These are phyloP conservation scores for Rhynchophorus ferrugineus DNA, from an alignment of 1,140 invertebrate genomes.

Conservation along the genomic window DNA sequence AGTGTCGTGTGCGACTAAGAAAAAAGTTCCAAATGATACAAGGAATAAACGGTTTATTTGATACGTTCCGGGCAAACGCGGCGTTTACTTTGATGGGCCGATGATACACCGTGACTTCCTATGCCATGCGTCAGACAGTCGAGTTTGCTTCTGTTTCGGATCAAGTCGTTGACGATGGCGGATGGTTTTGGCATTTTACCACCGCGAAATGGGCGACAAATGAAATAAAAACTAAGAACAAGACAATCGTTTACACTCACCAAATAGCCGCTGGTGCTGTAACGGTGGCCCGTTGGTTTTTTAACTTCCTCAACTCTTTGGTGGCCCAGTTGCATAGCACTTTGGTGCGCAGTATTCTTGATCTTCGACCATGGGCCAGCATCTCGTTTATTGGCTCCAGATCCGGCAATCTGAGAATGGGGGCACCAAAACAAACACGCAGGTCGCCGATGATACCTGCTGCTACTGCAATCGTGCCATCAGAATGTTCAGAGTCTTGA, in stretches of 20 bases:
- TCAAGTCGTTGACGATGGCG: slow-evolving; percentile 4
- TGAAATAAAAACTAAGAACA: no score
- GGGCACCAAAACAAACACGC: slow-evolving; percentile 78
- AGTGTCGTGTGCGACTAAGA: neutral
- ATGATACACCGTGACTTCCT: slow-evolving; percentile 9
- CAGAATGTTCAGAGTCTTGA: slow-evolving; percentile 75
- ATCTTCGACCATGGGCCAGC: slow-evolving; percentile 75
- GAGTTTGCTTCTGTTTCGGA: neutral
- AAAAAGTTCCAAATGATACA: neutral
- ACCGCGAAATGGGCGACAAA: slow-evolving; percentile 6
- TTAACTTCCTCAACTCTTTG: slow-evolving; percentile 89
- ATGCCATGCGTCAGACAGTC: slow-evolving; percentile 8
- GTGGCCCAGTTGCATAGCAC: slow-evolving; percentile 82
- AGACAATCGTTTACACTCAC: slow-evolving; percentile 48
- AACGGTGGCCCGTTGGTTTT: slow-evolving; percentile 40
- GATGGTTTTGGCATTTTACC: neutral
- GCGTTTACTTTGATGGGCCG: slow-evolving; percentile 3
- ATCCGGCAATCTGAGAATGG: slow-evolving; percentile 77
- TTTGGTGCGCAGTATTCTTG: slow-evolving; percentile 79
- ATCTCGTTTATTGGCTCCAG: slow-evolving; percentile 76
- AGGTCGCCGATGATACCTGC: slow-evolving; percentile 87
- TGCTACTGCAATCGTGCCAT: slow-evolving; percentile 75
- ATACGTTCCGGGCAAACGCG: slow-evolving; percentile 10
- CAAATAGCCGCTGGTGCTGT: slow-evolving; percentile 52
- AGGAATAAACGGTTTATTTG: slow-evolving; percentile 1